Percentiles rank a stretch among this genome's conserved stretches.
phyloP scores from a whole-genome alignment of 2,888 invertebrate genomes.

The Gasteruption jaculator region DNA sequence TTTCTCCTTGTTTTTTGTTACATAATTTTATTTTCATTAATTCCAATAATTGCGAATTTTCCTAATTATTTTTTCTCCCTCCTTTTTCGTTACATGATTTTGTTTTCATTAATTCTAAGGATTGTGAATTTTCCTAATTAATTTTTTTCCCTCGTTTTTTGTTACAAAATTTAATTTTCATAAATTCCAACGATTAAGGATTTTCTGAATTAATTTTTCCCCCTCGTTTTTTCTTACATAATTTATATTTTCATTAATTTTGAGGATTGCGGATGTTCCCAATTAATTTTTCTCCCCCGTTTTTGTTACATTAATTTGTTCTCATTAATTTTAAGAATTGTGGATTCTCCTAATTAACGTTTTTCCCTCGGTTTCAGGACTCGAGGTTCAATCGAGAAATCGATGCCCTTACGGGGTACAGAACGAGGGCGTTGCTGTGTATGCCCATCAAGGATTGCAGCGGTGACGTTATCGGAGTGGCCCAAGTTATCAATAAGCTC shows the following conservation, averaged over 20 bases:
- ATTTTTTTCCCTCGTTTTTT: background rate
- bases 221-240: no score
- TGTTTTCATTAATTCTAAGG: no score
- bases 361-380: slow-evolving; percentile 57
- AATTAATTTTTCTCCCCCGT: background rate
- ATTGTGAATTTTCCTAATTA: background rate
- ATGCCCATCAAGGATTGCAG: slow-evolving; percentile 95
- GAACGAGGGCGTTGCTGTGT: slow-evolving; percentile 86
- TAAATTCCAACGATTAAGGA: slow-evolving; percentile 1
- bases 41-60: background rate
- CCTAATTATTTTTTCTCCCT: no score
- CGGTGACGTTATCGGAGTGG: slow-evolving; percentile 94
- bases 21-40: slow-evolving; percentile 7
- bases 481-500: slow-evolving; percentile 88
- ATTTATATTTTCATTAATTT: no score
- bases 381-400: slow-evolving; percentile 90
- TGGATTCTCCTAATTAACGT: background rate
- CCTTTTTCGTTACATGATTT: no score
- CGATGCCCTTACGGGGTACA: slow-evolving; percentile 88
- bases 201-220: no score
- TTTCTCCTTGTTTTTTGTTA: background rate
- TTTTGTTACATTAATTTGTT: slow-evolving; percentile 3
- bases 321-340: slow-evolving; percentile 2
- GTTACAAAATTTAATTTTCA: slow-evolving; percentile 3
- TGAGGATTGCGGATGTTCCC: slow-evolving; percentile 3